A percentile compares a stretch with the other conserved stretches of the same genome.
Evolutionary conservation across 2,113 vertebrate species (phyloP).

Genomic region (Sylvilagus bachmani): DNA sequence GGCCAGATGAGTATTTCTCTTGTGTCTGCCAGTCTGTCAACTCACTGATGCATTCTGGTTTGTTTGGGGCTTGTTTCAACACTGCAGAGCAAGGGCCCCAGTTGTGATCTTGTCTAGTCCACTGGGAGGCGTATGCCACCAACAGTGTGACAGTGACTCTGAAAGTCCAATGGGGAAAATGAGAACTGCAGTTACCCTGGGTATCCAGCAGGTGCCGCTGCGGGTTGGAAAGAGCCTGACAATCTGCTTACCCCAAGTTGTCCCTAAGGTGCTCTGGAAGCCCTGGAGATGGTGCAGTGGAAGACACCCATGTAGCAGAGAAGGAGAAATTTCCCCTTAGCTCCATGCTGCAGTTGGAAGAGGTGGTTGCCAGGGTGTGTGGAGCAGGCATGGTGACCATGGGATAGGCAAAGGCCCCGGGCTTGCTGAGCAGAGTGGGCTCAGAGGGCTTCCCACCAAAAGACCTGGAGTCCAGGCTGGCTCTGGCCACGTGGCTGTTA

Average conservation of each 20-base stretch:
- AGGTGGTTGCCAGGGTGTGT: neutral
- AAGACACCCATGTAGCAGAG: neutral
- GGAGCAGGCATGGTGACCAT: accelerated
- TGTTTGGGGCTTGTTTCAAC: neutral
- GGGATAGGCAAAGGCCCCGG: neutral
- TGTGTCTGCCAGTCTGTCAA: neutral
- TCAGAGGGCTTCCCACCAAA: neutral
- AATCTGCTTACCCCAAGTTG: accelerated
- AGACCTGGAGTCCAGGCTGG: neutral
- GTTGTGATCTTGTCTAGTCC: neutral
- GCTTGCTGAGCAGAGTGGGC: neutral
- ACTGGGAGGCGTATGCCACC: neutral
- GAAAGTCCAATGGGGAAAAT: neutral
- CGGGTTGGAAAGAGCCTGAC: neutral
- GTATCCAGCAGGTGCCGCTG: neutral
- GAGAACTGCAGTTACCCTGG: neutral
- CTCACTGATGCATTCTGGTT: neutral
- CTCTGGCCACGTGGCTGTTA: neutral
- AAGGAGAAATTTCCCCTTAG: accelerated
- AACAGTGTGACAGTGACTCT: neutral
- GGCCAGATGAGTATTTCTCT: neutral
- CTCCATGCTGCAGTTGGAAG: accelerated
- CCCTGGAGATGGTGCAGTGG: neutral
- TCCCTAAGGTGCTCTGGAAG: neutral
- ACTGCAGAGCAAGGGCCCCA: no score